Evolutionary conservation across 2,113 vertebrate species (phyloP).

Genomic region (Rhegmatorhina hoffmannsi): DNA sequence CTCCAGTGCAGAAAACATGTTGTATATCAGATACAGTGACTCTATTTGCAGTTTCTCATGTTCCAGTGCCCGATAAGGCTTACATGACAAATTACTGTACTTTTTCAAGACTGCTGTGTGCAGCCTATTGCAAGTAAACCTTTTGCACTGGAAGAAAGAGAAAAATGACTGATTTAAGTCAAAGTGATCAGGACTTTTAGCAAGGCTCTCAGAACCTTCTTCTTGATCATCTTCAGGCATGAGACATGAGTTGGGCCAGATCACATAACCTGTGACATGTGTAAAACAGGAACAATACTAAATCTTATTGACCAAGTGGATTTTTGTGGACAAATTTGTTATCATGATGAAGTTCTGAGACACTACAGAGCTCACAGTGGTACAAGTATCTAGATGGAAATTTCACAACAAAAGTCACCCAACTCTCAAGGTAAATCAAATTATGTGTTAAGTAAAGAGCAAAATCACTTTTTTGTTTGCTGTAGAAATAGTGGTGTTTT

Average conservation of each 20-base stretch:
- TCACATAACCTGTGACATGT: neutral
- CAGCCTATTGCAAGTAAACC: neutral
- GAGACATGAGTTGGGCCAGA: neutral
- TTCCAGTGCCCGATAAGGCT: neutral
- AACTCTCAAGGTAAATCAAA: neutral
- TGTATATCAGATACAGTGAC: neutral
- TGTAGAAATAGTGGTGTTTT: neutral
- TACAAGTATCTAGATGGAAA: neutral
- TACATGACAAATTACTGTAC: neutral
- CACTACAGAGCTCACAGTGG: neutral
- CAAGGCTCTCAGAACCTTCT: neutral
- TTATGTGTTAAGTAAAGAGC: neutral
- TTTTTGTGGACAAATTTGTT: neutral
- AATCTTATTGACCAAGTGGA: neutral
- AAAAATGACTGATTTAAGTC: neutral
- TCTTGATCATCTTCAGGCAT: neutral
- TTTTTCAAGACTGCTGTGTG: neutral
- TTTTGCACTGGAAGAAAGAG: neutral
- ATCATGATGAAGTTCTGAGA: neutral
- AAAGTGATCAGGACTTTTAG: neutral
- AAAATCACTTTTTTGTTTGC: rapidly evolving
- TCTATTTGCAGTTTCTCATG: neutral
- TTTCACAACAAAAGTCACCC: neutral
- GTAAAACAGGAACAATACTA: neutral
- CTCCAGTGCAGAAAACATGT: neutral